phyloP scores from a whole-genome alignment of 2,888 invertebrate genomes.

The Drosophila paracracens region DNA sequence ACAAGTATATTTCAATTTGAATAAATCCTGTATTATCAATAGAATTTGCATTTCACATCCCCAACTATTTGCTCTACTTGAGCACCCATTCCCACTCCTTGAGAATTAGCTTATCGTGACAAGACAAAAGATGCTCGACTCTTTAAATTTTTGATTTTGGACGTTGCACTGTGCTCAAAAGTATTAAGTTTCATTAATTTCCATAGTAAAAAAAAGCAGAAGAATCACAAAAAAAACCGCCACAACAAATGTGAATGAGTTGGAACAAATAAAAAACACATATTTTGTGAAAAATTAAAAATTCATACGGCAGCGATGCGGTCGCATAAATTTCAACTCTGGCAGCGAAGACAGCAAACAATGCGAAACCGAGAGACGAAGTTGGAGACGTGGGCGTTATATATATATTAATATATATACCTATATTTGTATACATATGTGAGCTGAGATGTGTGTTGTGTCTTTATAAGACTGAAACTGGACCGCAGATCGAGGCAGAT shows the following conservation, averaged over 20 bases:
- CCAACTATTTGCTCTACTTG: conserved; percentile 6
- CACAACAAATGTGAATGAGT: conserved; percentile 1
- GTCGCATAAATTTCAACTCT: conserved; percentile 72
- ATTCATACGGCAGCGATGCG: conserved; percentile 78
- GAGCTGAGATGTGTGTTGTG: conserved; percentile 1
- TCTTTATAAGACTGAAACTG: conserved; percentile 54
- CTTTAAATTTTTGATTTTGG: conserved; percentile 4
- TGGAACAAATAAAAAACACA: conserved; percentile 28
- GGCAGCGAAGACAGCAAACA: conserved; percentile 41
- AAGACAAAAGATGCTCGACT: conserved; percentile 40
- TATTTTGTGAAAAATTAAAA: conserved; percentile 68
- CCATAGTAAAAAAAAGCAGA: conserved; percentile 54
- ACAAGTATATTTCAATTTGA: not conserved
- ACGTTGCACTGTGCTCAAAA: conserved; percentile 61
- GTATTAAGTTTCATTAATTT: conserved; percentile 84
- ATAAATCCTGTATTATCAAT: not conserved
- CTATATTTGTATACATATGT: conserved; percentile 16
- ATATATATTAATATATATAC: conserved; percentile 20
- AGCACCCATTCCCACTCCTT: conserved; percentile 11
- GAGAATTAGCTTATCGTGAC: conserved; percentile 28
- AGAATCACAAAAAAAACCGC: conserved; percentile 4
- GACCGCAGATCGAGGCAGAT: conserved; percentile 59
- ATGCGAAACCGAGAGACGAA: conserved; percentile 28
- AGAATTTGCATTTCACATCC: not conserved
- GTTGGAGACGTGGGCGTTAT: conserved; percentile 42